Evolutionary conservation across 2,113 vertebrate species (phyloP).

Genomic region (Oncorhynchus keta): DNA sequence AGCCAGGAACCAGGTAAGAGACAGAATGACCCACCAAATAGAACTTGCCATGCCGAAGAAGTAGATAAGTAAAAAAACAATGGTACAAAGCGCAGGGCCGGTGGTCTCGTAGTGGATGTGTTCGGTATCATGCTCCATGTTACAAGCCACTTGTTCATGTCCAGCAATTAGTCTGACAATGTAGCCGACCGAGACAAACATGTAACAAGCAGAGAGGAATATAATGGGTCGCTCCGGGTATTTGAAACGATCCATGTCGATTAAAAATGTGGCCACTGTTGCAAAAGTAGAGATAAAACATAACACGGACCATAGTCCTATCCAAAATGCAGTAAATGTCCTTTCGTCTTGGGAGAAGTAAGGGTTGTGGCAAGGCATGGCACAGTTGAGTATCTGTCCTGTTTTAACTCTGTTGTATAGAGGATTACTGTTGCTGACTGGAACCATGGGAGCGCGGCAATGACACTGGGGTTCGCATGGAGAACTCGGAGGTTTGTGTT

Average conservation of each 20-base stretch:
- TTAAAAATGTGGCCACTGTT: slow-evolving; percentile 93
- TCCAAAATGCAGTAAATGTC: slow-evolving; percentile 93
- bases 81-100: slow-evolving; percentile 91
- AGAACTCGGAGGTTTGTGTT: slow-evolving; percentile 67
- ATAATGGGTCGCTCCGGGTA: slow-evolving; percentile 94
- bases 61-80: slow-evolving; percentile 92
- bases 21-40: slow-evolving; percentile 95
- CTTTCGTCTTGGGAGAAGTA: slow-evolving; percentile 92
- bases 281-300: slow-evolving; percentile 94
- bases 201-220: slow-evolving; percentile 93
- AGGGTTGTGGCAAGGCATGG: slow-evolving; percentile 92
- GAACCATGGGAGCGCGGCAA: slow-evolving; percentile 91
- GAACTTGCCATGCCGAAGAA: slow-evolving; percentile 95
- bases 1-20: slow-evolving; percentile 91
- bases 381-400: slow-evolving; percentile 89
- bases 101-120: slow-evolving; percentile 96
- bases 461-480: slow-evolving; percentile 88
- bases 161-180: slow-evolving; percentile 88
- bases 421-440: slow-evolving; percentile 87
- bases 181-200: slow-evolving; percentile 91
- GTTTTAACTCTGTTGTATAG: slow-evolving; percentile 92
- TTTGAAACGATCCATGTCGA: slow-evolving; percentile 96
- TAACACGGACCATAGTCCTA: slow-evolving; percentile 91
- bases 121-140: slow-evolving; percentile 80
- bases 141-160: slow-evolving; percentile 91